Evolutionary conservation across 2,797 vertebrate genomes (phyloP).

Genomic region (Muscicapa striata): DNA sequence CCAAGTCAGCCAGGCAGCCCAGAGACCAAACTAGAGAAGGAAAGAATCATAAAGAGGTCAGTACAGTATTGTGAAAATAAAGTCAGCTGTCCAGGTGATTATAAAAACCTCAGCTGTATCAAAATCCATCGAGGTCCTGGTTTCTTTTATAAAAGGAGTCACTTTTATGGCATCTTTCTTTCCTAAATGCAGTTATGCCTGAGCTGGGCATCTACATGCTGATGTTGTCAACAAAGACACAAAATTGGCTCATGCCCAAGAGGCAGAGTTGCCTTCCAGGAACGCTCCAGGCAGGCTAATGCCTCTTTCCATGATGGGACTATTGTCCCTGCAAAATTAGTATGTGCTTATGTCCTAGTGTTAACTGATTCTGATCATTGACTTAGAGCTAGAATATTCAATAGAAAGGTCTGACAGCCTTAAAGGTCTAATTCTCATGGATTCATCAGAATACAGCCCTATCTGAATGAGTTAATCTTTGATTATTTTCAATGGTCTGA

Average conservation of each 20-base stretch:
- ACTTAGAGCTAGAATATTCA: not conserved
- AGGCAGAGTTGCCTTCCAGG: not conserved
- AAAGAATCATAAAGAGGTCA: constrained; percentile 6
- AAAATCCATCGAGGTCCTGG: not conserved
- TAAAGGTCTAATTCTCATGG: not conserved
- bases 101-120: not conserved
- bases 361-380: not conserved
- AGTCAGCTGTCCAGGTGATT: not conserved
- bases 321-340: not conserved
- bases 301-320: not conserved
- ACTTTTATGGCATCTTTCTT: not conserved
- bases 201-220: not conserved
- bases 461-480: not conserved
- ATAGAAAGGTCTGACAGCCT: not conserved
- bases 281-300: not conserved
- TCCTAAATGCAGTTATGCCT: not conserved
- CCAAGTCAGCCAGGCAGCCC: constrained; percentile 97
- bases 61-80: not conserved
- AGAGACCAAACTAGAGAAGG: constrained; percentile 88
- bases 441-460: not conserved
- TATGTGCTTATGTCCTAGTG: not conserved
- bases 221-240: not conserved
- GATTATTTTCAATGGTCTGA: not conserved
- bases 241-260: not conserved
- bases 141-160: not conserved